Evolutionary conservation across 2,113 vertebrate genomes (phyloP).

Genomic region (Corythaeola cristata): DNA sequence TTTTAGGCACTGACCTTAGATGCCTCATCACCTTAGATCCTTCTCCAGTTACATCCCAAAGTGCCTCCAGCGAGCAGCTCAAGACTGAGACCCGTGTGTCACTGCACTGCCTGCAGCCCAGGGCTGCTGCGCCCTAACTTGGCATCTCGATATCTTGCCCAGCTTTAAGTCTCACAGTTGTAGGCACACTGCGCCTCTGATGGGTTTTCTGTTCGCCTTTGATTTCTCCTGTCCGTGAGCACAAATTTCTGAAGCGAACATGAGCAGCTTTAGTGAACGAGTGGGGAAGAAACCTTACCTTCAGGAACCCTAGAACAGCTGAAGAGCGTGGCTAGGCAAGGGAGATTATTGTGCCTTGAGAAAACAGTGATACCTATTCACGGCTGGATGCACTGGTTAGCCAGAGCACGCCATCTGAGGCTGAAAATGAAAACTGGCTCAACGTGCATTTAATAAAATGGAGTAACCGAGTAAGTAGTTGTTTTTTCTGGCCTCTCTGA

Average conservation of each 20-base stretch:
- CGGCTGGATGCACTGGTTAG: neutral
- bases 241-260: neutral
- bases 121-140: neutral
- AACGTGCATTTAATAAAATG: neutral
- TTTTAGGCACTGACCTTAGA: constrained; percentile 37
- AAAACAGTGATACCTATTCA: neutral
- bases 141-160: neutral
- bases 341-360: neutral
- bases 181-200: accelerated
- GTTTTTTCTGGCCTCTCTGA: neutral
- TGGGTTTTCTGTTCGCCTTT: neutral
- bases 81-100: neutral
- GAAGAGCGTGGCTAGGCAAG: neutral
- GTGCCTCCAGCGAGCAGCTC: neutral
- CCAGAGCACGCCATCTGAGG: neutral
- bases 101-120: neutral
- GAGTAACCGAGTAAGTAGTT: neutral
- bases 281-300: neutral
- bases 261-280: neutral
- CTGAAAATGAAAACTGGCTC: neutral
- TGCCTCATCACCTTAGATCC: neutral
- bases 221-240: neutral
- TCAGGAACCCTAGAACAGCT: neutral
- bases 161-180: neutral
- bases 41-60: neutral